Percentiles rank a stretch among this genome's conserved stretches.
phyloP scores from a whole-genome alignment of 2,797 vertebrate species.

The Pantherophis vulpinus region DNA sequence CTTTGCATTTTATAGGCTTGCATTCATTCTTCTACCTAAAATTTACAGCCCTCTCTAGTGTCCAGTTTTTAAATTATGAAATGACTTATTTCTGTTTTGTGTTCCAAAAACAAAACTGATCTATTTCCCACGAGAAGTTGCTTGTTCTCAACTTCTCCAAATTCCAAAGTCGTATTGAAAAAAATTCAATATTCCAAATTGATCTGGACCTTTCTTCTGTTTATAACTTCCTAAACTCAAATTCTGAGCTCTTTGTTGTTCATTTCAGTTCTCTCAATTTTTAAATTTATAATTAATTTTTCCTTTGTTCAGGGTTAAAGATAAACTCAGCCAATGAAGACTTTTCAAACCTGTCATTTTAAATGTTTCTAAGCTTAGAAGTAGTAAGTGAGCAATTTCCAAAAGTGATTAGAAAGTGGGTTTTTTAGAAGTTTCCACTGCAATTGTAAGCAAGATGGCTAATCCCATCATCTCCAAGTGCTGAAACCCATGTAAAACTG shows the following conservation, averaged over 20 bases:
- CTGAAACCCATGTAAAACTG: not conserved
- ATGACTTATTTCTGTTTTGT: not conserved
- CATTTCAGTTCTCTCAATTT: not conserved
- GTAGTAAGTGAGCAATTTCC: not conserved
- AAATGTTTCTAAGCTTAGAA: not conserved
- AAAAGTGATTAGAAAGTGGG: not conserved
- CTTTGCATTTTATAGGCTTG: not conserved
- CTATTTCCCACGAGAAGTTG: not conserved
- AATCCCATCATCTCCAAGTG: not conserved
- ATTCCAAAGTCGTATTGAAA: not conserved
- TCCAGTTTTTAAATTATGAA: not conserved
- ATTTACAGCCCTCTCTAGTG: not conserved
- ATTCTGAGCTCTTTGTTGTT: not conserved
- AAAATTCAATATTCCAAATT: not conserved
- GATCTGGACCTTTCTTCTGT: not conserved
- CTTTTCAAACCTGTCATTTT: not conserved
- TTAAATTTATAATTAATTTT: not conserved
- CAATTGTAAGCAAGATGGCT: not conserved
- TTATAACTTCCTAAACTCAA: not conserved
- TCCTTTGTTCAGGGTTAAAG: not conserved
- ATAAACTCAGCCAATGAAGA: not conserved
- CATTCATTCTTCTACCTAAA: not conserved
- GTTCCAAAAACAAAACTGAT: not conserved
- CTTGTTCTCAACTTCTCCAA: not conserved
- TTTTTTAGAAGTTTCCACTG: not conserved